Percentiles rank a stretch among this genome's conserved stretches.
These are phyloP conservation scores for Cairina moschata DNA, from an alignment of 2,113 vertebrate species.

Conservation along the genomic window DNA sequence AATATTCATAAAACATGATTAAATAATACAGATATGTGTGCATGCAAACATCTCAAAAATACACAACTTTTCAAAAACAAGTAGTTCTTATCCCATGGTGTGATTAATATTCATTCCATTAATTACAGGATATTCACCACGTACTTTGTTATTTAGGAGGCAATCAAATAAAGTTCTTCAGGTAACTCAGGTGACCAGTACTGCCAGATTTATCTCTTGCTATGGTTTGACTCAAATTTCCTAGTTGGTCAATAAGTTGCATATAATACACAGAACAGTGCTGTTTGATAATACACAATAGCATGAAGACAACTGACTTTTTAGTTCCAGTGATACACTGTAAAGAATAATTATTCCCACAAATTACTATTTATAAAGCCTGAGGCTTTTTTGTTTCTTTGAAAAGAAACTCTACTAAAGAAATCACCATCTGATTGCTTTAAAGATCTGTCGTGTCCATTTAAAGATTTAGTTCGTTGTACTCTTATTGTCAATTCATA, in stretches of 20 bases:
- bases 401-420: background rate
- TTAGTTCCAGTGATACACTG: background rate
- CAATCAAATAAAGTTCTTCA: background rate
- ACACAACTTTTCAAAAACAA: background rate
- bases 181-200: background rate
- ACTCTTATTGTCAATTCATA: background rate
- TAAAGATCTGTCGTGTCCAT: background rate
- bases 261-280: background rate
- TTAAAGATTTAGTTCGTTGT: background rate
- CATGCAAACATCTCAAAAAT: background rate
- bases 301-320: background rate
- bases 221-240: background rate
- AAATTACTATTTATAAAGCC: constrained; percentile 25
- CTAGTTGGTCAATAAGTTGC: background rate
- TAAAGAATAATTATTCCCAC: constrained; percentile 20
- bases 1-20: background rate
- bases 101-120: background rate
- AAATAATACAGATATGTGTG: fast-evolving
- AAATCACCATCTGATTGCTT: constrained; percentile 18
- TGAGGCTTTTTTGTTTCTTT: background rate
- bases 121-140: background rate
- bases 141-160: background rate
- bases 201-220: background rate
- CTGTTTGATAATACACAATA: background rate
- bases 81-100: background rate